Evolutionary conservation across 2,797 vertebrate species (phyloP).

Genomic region (Amazona ochrocephala): DNA sequence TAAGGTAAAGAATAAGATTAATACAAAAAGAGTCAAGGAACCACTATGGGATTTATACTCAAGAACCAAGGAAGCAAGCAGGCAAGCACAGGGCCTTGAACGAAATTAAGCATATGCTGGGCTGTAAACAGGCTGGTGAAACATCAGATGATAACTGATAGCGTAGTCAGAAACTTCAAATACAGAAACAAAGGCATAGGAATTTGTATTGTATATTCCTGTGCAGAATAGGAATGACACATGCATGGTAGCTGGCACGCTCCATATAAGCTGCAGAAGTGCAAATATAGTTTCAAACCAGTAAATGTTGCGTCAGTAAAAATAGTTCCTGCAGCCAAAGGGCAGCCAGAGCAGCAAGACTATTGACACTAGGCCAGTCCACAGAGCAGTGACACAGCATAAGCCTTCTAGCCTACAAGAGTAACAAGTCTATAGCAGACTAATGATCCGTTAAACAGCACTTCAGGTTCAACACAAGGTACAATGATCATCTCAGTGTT

Average conservation of each 20-base stretch:
- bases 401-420: background rate
- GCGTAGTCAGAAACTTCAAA: background rate
- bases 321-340: background rate
- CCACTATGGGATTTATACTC: background rate
- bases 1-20: background rate
- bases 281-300: background rate
- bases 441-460: background rate
- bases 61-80: background rate
- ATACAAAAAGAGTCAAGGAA: background rate
- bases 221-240: background rate
- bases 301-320: background rate
- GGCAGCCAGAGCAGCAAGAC: background rate
- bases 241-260: accelerated
- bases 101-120: background rate
- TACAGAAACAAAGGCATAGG: background rate
- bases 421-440: background rate
- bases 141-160: accelerated
- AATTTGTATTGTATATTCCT: background rate
- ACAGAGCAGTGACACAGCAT: background rate
- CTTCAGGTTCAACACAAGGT: background rate
- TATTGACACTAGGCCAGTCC: background rate
- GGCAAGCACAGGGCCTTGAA: background rate
- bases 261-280: background rate
- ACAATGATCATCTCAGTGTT: background rate
- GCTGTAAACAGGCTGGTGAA: background rate